Percentiles rank a stretch among this genome's conserved stretches.
Conservation (phyloP, 2,888 invertebrate species). For the Trissolcus japonicus region DNA sequence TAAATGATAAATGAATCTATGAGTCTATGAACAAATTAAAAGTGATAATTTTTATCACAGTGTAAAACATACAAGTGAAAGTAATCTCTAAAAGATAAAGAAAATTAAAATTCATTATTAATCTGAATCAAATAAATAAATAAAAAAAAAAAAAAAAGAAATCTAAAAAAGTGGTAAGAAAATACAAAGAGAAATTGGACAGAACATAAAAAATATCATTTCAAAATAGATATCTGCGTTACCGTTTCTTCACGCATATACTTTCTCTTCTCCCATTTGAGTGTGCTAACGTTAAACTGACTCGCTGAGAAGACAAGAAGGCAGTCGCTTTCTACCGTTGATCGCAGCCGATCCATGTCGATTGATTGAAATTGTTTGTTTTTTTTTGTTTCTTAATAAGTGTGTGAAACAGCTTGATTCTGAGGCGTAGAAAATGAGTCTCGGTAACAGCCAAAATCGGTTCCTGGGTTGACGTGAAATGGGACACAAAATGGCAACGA, state of each 20-base stretch:
- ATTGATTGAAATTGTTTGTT: background rate
- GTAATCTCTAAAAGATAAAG: background rate
- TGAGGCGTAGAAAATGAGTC: conserved; percentile 14
- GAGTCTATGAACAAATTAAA: too few relatives aligned
- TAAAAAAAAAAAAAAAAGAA: background rate
- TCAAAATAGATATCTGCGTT: conserved; percentile 26
- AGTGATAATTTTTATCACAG: background rate
- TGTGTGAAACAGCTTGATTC: background rate
- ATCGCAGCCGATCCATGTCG: conserved; percentile 16
- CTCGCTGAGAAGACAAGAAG: conserved; percentile 11
- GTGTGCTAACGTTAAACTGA: conserved; percentile 14
- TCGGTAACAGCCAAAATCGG: background rate
- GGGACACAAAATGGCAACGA: conserved; percentile 2
- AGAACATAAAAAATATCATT: background rate
- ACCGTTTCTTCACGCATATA: conserved; percentile 20
- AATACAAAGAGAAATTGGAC: background rate
- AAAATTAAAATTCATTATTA: too few relatives aligned
- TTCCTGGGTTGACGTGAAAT: background rate
- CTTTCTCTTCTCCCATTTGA: conserved; percentile 26
- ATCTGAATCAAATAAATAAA: too few relatives aligned
- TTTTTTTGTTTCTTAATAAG: background rate
- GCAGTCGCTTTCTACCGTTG: conserved; percentile 41
- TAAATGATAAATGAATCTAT: too few relatives aligned
- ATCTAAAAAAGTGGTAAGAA: background rate
- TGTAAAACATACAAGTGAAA: background rate